These are phyloP conservation scores for Cancer borealis DNA, from an alignment of 2,888 invertebrate species.

Conservation along the genomic window DNA sequence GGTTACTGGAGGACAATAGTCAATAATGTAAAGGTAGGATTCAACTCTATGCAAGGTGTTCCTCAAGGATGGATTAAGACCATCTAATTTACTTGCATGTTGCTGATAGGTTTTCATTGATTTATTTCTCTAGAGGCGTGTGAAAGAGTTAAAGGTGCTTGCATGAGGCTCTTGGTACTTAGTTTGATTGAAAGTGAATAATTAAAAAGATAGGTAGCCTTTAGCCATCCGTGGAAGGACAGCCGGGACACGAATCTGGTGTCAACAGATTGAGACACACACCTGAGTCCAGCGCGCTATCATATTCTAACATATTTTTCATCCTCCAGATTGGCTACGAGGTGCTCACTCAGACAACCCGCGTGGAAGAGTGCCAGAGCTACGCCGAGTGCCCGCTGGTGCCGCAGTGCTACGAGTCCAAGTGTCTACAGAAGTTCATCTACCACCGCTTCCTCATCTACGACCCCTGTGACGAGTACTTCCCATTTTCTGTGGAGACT, in stretches of 20 bases:
- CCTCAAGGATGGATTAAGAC: not conserved
- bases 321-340: slow-evolving; percentile 75
- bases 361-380: slow-evolving; percentile 77
- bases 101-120: not conserved
- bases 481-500: slow-evolving; percentile 78
- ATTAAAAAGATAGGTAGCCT: no score
- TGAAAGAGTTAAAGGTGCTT: no score
- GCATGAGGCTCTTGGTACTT: no score
- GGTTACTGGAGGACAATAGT: slow-evolving; percentile 78
- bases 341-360: slow-evolving; percentile 77
- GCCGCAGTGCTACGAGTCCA: slow-evolving; percentile 78
- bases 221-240: no score
- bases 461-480: slow-evolving; percentile 78
- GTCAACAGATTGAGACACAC: not conserved
- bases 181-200: no score
- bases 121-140: no score
- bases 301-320: not conserved
- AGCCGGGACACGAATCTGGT: not conserved
- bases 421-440: slow-evolving; percentile 78
- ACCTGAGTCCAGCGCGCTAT: not conserved
- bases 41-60: not conserved
- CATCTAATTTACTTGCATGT: not conserved
- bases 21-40: slow-evolving; percentile 77
- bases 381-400: slow-evolving; percentile 78
- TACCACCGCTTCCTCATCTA: slow-evolving; percentile 78